Evolutionary conservation across 2,888 invertebrate species (phyloP).

Genomic region (Idaea dimidiata): DNA sequence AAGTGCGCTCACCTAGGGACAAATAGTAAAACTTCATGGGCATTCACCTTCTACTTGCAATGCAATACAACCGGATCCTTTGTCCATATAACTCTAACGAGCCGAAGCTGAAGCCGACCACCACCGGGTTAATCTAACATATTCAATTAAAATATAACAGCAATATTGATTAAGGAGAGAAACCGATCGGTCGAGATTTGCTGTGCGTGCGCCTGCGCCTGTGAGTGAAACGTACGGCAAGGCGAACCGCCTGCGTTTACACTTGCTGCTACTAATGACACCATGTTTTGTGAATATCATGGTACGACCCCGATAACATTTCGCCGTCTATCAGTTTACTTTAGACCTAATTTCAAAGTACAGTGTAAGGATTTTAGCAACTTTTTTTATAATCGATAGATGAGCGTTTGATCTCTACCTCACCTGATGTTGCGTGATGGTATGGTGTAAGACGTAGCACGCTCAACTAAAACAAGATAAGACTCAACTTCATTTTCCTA

Average conservation of each 20-base stretch:
- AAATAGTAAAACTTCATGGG: not conserved
- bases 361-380: too few relatives aligned
- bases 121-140: constrained; percentile 1
- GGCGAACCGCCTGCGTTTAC: constrained; percentile 65
- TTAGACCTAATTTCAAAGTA: too few relatives aligned
- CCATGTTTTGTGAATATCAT: constrained; percentile 9
- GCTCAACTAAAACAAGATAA: too few relatives aligned
- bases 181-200: constrained; percentile 8
- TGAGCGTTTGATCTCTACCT: too few relatives aligned
- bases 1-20: not conserved
- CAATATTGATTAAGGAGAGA: constrained; percentile 10
- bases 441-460: too few relatives aligned
- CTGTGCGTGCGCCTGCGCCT: constrained; percentile 33
- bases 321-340: too few relatives aligned
- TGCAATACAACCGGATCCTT: not conserved
- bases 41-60: not conserved
- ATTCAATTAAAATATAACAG: not conserved
- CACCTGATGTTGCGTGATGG: too few relatives aligned
- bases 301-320: not conserved
- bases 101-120: too few relatives aligned
- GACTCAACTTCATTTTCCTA: too few relatives aligned
- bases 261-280: constrained; percentile 31
- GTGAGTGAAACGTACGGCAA: constrained; percentile 60
- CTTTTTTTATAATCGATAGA: too few relatives aligned
- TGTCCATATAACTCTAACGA: not conserved